Evolutionary conservation across 2,888 invertebrate species (phyloP).

Genomic region (Idaea aversata): DNA sequence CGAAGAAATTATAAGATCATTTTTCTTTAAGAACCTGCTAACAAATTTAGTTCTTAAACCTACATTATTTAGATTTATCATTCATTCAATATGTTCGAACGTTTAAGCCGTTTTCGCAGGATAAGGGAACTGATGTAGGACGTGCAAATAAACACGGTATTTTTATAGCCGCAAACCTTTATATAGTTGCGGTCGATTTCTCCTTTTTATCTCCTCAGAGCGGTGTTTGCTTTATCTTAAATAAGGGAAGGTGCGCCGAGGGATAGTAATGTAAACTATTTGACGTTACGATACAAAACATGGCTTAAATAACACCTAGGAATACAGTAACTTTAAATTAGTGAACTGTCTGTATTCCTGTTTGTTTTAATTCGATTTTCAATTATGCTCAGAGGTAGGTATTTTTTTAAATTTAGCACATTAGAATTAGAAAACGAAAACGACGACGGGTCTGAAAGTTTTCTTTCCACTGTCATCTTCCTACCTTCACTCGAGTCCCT

Average conservation of each 20-base stretch:
- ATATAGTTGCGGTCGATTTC: slow-evolving; percentile 80
- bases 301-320: neutral
- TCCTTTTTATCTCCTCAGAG: slow-evolving; percentile 74
- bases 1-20: slow-evolving; percentile 43
- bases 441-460: too few relatives aligned
- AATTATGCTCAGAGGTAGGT: too few relatives aligned
- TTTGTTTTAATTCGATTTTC: neutral
- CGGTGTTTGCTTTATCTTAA: slow-evolving; percentile 77
- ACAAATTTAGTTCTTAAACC: slow-evolving; percentile 54
- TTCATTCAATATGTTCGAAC: slow-evolving; percentile 35
- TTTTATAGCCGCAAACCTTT: slow-evolving; percentile 79
- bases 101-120: slow-evolving; percentile 55
- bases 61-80: slow-evolving; percentile 46
- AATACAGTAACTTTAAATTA: neutral
- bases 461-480: too few relatives aligned
- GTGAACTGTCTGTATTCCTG: neutral
- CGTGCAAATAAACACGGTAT: slow-evolving; percentile 80
- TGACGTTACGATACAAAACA: slow-evolving; percentile 36
- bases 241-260: slow-evolving; percentile 67
- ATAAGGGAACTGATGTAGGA: slow-evolving; percentile 69
- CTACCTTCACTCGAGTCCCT: too few relatives aligned
- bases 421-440: too few relatives aligned
- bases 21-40: slow-evolving; percentile 27
- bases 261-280: slow-evolving; percentile 44
- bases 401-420: too few relatives aligned